These are phyloP conservation scores for Dipodomys merriami DNA, from an alignment of 2,113 vertebrate species.

Conservation along the genomic window DNA sequence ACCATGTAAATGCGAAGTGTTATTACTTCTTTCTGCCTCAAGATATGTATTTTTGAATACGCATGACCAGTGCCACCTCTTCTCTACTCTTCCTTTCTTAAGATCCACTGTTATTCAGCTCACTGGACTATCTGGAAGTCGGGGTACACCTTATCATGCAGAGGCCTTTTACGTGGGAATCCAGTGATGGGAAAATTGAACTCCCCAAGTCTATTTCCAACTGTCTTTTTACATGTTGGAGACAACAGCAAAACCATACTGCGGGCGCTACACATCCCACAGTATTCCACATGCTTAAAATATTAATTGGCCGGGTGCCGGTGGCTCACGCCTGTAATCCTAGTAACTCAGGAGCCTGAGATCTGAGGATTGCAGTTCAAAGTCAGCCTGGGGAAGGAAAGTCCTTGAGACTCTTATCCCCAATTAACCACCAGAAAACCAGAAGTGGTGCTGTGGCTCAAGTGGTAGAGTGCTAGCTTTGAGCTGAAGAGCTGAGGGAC, in stretches of 20 bases:
- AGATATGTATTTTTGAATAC: conserved; percentile 29
- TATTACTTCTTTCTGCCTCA: neutral
- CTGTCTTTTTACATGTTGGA: neutral
- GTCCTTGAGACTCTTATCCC: too few species aligned
- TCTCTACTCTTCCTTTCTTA: too few species aligned
- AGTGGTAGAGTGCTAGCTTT: too few species aligned
- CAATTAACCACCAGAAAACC: too few species aligned
- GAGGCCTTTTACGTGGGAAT: neutral
- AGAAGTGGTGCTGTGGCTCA: too few species aligned
- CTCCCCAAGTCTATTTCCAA: neutral
- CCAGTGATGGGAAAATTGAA: neutral
- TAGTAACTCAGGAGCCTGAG: too few species aligned
- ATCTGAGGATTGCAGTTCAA: too few species aligned
- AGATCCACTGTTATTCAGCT: too few species aligned
- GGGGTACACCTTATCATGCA: neutral
- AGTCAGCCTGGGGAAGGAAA: too few species aligned
- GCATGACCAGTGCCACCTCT: neutral
- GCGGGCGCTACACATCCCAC: neutral
- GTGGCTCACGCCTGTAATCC: too few species aligned
- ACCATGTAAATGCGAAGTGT: neutral
- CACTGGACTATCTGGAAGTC: neutral
- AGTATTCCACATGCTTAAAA: neutral
- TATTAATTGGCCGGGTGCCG: too few species aligned
- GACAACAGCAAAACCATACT: neutral
- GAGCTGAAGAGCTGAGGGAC: too few species aligned